Evolutionary conservation across 1,140 invertebrate species (phyloP).

Genomic region (Bombus pascuorum): DNA sequence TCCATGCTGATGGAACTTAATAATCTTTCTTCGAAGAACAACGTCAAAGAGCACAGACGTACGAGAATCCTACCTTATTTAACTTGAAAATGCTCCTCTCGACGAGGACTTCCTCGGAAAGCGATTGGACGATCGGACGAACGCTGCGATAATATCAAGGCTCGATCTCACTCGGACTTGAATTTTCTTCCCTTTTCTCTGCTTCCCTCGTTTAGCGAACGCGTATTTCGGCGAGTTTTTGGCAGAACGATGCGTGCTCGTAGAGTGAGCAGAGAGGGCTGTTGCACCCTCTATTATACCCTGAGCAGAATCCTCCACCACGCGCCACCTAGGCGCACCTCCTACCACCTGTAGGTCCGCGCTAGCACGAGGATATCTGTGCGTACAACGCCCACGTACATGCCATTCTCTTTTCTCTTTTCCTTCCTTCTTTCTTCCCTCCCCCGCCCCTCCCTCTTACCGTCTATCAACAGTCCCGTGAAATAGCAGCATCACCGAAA

Average conservation of each 20-base stretch:
- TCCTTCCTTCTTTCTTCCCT: too few species aligned
- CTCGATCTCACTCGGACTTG: neutral
- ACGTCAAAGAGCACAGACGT: neutral
- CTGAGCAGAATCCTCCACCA: constrained; percentile 67
- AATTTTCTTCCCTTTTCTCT: neutral
- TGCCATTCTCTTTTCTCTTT: too few species aligned
- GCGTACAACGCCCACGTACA: constrained; percentile 31
- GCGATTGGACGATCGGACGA: neutral
- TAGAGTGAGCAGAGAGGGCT: constrained; percentile 74
- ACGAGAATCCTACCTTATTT: constrained; percentile 30
- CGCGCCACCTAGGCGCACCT: constrained; percentile 30
- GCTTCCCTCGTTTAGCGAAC: neutral
- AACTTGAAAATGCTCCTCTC: neutral
- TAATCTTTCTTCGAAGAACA: too few species aligned
- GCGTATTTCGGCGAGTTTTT: constrained; percentile 39
- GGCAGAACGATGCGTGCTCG: constrained; percentile 60
- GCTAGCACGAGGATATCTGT: neutral
- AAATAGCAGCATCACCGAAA: neutral
- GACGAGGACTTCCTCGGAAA: neutral
- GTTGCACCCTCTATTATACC: constrained; percentile 79
- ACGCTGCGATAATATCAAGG: too few species aligned
- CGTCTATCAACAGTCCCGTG: neutral
- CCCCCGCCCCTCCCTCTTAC: too few species aligned
- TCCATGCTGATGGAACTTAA: too few species aligned
- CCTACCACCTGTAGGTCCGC: constrained; percentile 75